Evolutionary conservation across 35 echinoderm and acorn worm species (phyloP), one percentile per base, ranked within the genome.

Genomic region (Nesometra sesokonis): DNA sequence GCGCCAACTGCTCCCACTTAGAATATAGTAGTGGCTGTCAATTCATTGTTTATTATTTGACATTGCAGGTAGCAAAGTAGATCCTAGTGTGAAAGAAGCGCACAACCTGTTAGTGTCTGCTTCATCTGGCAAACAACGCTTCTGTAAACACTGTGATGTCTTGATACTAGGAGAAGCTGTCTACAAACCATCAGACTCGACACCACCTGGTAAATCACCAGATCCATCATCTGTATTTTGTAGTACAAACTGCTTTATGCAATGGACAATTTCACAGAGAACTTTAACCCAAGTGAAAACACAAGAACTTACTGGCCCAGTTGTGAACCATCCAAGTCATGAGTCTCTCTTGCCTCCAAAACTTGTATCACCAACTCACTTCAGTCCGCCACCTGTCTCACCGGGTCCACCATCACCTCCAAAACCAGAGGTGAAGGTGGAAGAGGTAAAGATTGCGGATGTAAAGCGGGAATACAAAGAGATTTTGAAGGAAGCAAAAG

Each of bases 71-170:
- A 67, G 0, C 9, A 67, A 67, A 67, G 21, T 11, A 19, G 52
- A 67, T 67, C 23, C 52, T 27, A 1, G 7, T 67, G 52, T 67
- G 52, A 67, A 67, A 67, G 52, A 67, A 67, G 52, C 52, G 23
- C 52, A 67, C 52, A 67, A 67, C 23, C 52, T 67, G 1, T 67
- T 67, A 19, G 21, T 67, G 23, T 67, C 52, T 19, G 52, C 52
- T 67, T 67, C 52, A 11, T 67, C 52, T 27, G 23, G 52, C 21
- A 67, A 27, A 67, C 52, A 67, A 27, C 47, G 78, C 13, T 98
- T 98, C 90, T 98, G 95, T 82, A 98, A 90, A 79, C 95, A 94
- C 87, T 98, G 95, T 78, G 95, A 98, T 46, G 95, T 98, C 9
- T 86, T 98, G 30, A 91, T 98, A 30, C 39, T 92, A 0, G 92